phyloP scores from a whole-genome alignment of 2,888 invertebrate genomes.

The Oeneis ivallda region DNA sequence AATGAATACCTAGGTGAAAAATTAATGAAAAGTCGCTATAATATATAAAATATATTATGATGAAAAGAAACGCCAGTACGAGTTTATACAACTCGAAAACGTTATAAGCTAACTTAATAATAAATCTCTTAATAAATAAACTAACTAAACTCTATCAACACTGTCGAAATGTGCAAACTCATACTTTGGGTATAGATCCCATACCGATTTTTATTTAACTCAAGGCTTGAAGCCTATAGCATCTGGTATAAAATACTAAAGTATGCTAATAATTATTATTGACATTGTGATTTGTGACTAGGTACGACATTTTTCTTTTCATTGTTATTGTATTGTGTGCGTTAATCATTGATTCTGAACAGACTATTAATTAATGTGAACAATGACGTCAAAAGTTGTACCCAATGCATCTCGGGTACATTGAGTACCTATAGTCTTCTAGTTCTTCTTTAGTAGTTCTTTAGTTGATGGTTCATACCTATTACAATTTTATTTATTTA shows the following conservation, averaged over 20 bases:
- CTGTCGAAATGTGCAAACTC: too few species aligned
- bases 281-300: neutral
- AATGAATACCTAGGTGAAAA: too few species aligned
- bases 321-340: conserved; percentile 7
- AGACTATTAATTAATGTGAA: neutral
- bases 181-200: too few species aligned
- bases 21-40: too few species aligned
- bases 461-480: too few species aligned
- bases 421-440: too few species aligned
- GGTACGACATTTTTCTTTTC: conserved; percentile 14
- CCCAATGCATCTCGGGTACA: neutral
- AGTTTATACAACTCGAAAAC: too few species aligned
- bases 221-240: neutral
- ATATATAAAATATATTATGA: too few species aligned
- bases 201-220: neutral
- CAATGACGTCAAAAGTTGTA: neutral
- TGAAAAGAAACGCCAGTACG: too few species aligned
- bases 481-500: too few species aligned
- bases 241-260: neutral
- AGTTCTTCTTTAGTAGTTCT: neutral
- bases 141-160: too few species aligned
- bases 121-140: neutral
- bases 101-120: neutral
- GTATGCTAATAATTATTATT: conserved; percentile 12
- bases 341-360: conserved; percentile 5